Base-by-base conservation (phyloP, 2,888 invertebrate species). In the Meteorus cinctellus region DNA sequence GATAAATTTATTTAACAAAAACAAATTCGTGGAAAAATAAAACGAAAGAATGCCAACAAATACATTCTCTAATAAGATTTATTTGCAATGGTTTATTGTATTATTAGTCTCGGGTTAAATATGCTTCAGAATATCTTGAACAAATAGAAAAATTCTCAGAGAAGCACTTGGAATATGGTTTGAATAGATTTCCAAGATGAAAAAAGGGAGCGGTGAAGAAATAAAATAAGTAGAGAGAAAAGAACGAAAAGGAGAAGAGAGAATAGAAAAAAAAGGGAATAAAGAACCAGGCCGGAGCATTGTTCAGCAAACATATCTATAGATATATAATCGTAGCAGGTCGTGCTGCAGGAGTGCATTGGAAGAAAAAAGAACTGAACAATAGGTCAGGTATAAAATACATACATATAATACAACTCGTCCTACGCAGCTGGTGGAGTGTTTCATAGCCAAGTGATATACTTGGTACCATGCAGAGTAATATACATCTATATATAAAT, bases 321-420 rank as follows among this genome's bases (percentile, higher is more conserved):
- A 48, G 51, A 51, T 51, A 31, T 69, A 45, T 48, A 63, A n/a
- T 41, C 67, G 41, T 67, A 36, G 10, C 68, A 24, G 68, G 62
- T 74, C 36, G 68, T 78, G 73, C 19, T 55, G 24, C 48, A 29
- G 36, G 14, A 31, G 71, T 65, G 59, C 65, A 65, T 51, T 45
- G 69, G 62, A 62, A 29, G 14, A 55, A 41, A 41, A 41, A 41
- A 19, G 45, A 67, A 19, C 48, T 19, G 55, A 70, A 70, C 70
- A 70, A 70, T 70, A 70, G 70, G 70, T 70, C 70, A 70, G 70
- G 70, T 70, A 70, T 59, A 70, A 70, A 59, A 55, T 55, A 69
- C 31, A 60, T 60, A 27, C 27, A 16, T 68, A 68, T 29, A 70
- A 29, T 48, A 65, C 10, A 34, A 41, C 41, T 41, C 14, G 29